Base-by-base conservation (phyloP, 2,113 vertebrate genomes). In the Gambusia holbrooki region DNA sequence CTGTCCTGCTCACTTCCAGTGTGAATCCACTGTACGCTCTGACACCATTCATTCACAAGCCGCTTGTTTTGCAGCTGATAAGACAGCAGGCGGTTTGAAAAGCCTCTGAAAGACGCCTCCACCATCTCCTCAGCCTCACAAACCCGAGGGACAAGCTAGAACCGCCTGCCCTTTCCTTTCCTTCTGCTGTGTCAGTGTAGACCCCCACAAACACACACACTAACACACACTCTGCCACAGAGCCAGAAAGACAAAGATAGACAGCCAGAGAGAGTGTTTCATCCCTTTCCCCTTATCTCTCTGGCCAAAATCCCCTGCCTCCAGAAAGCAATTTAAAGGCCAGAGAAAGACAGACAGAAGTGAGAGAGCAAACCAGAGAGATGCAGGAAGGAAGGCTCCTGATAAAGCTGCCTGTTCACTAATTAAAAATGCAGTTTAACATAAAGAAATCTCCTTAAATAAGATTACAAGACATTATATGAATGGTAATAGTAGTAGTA, bases 251-350 rank as follows among this genome's bases (percentile, higher is more conserved):
- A 84, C 37, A 28, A 60, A 84, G 81, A 82, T 72, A 83, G 84
- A 83, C 79, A 81, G 87, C 5, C 33, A 69, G 70, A 12, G 13
- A 78, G 76, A 89, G 66, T 62, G 82, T 84, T 84, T 90, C 83
- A 87, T 84, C 85, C 71, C 40, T 62, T 75, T 81, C 79, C 45
- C 69, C 88, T 92, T 90, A 91, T 92, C 90, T 90, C 72, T 64
- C 11, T 30, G 77, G 79, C 79, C 73, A 70, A 87, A 87, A 82
- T 87, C 90, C 89, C 88, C 81, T 68, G 84, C 87, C 83, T 89
- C 82, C 79, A 80, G 82, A 89, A 92, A 89, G 89, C 82, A 92
- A 92, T 93, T 92, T 90, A 90, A 89, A 88, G 85, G 73, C 81
- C 71, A 81, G 83, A 63, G 77, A 74, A 40, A 80, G 71, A 77